phyloP scores from a whole-genome alignment of 2,113 vertebrate genomes.

The Glaucidium brasilianum region DNA sequence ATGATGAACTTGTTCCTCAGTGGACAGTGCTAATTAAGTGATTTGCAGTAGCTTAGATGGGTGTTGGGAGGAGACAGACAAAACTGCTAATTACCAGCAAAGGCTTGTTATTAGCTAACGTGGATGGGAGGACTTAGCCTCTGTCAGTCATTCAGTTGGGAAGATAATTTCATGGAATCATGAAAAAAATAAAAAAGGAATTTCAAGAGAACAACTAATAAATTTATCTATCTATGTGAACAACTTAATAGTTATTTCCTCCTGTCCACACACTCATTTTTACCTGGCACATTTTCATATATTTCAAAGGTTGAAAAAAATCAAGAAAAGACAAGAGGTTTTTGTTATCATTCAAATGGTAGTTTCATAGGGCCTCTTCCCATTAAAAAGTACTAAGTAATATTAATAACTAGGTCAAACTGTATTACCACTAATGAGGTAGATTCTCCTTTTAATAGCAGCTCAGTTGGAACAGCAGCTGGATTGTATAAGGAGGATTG shows the following conservation, averaged over 20 bases:
- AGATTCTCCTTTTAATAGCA: not conserved
- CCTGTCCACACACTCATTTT: not conserved
- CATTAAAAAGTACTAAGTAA: not conserved
- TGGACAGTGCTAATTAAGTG: not conserved
- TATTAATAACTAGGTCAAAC: not conserved
- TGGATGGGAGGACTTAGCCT: not conserved
- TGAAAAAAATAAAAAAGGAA: not conserved
- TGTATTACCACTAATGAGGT: not conserved
- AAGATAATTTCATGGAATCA: not conserved
- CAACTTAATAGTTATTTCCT: not conserved
- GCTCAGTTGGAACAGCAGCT: not conserved
- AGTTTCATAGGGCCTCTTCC: not conserved
- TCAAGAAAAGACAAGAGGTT: rapidly evolving
- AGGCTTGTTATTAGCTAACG: not conserved
- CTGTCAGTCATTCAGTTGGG: not conserved
- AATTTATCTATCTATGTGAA: not conserved
- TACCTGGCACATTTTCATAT: not conserved
- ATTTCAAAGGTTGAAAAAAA: not conserved
- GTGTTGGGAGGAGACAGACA: not conserved
- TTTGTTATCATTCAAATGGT: not conserved
- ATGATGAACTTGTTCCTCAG: not conserved
- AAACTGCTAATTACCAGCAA: not conserved
- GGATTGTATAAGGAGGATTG: not conserved
- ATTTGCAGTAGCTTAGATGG: not conserved
- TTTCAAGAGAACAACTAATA: not conserved